A percentile compares a stretch with the other conserved stretches of the same genome.
Evolutionary conservation across 1,140 invertebrate species (phyloP).

Genomic region (Leucophenga varia): DNA sequence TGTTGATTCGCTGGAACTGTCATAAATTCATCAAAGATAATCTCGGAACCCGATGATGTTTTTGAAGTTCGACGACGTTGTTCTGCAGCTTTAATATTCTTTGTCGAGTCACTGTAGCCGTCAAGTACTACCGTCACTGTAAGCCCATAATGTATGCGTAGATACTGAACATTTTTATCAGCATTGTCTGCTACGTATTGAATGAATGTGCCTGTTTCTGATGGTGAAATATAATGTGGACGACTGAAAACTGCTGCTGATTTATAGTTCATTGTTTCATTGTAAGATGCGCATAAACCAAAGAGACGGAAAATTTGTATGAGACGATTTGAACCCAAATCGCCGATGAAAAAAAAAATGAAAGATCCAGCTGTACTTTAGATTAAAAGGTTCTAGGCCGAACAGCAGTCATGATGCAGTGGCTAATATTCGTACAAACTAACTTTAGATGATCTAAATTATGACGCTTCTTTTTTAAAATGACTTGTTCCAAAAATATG

Average conservation of each 20-base stretch:
- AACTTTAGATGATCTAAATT: constrained; percentile 41
- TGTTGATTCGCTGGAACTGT: no score
- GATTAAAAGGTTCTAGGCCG: constrained; percentile 50
- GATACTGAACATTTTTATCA: constrained; percentile 55
- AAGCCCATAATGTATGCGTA: no score
- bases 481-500: constrained; percentile 37
- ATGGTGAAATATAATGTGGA: constrained; percentile 40
- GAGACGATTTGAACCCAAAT: constrained; percentile 44
- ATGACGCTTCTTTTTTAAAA: constrained; percentile 38
- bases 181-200: constrained; percentile 55
- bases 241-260: constrained; percentile 49
- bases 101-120: no score
- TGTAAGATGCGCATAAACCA: constrained; percentile 48
- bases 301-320: constrained; percentile 42
- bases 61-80: no score
- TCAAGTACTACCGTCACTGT: no score
- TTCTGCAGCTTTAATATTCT: no score
- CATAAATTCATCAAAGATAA: no score
- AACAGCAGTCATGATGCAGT: constrained; percentile 50
- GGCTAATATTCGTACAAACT: constrained; percentile 43
- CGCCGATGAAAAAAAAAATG: constrained; percentile 50
- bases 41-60: no score
- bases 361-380: constrained; percentile 39
- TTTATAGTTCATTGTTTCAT: constrained; percentile 43
- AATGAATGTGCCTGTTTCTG: constrained; percentile 45